Evolutionary conservation across 2,888 invertebrate genomes (phyloP).

Genomic region (Cryptocheilus praepositus): DNA sequence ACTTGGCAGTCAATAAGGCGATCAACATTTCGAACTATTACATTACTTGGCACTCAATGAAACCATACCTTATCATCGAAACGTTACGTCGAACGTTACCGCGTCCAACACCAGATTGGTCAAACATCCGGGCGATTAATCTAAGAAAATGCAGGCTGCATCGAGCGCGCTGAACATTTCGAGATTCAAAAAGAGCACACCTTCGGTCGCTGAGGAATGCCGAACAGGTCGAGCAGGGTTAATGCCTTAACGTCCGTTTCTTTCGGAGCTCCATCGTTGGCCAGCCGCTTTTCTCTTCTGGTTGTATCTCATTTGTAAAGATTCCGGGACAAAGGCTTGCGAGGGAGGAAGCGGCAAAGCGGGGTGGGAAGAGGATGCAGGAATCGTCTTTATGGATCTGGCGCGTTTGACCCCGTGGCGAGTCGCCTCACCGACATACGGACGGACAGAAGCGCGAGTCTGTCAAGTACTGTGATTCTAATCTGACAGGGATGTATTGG

Average conservation of each 20-base stretch:
- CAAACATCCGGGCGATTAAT: too few species aligned
- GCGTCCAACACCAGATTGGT: too few species aligned
- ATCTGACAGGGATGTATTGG: slow-evolving; percentile 74
- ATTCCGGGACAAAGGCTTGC: slow-evolving; percentile 65
- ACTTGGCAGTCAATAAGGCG: too few species aligned
- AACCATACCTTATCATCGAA: too few species aligned
- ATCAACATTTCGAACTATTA: too few species aligned
- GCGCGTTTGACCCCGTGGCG: slow-evolving; percentile 56
- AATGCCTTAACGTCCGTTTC: slow-evolving; percentile 41
- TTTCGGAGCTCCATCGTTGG: slow-evolving; percentile 21
- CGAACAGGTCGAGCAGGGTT: slow-evolving; percentile 59
- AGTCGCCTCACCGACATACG: slow-evolving; percentile 54
- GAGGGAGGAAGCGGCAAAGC: slow-evolving; percentile 29
- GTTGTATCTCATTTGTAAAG: slow-evolving; percentile 70
- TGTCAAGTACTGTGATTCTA: slow-evolving; percentile 73
- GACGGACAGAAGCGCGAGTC: slow-evolving; percentile 74
- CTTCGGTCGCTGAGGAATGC: slow-evolving; percentile 51
- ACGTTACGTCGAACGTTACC: background rate
- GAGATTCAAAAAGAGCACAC: slow-evolving; percentile 21
- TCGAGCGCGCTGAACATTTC: too few species aligned
- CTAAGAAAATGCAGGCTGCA: too few species aligned
- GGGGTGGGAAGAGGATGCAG: slow-evolving; percentile 10
- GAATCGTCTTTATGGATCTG: slow-evolving; percentile 64
- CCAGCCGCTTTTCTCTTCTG: slow-evolving; percentile 49
- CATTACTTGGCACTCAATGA: too few species aligned